Percentiles rank a stretch among this genome's conserved stretches.
Conservation (phyloP, 2,113 vertebrate genomes). For the Pelmatolapia mariae region DNA sequence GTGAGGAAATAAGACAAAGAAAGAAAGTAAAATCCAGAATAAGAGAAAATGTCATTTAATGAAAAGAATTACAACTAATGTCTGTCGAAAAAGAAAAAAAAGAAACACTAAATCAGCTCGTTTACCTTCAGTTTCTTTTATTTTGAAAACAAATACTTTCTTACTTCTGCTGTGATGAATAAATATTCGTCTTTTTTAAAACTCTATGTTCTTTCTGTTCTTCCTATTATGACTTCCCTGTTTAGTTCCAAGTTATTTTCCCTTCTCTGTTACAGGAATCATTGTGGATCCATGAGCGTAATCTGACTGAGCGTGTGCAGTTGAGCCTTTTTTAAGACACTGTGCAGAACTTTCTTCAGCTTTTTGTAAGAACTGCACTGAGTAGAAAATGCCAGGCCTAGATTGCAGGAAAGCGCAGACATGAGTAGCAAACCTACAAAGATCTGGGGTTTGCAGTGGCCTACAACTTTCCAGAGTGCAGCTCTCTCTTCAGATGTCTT, state of each 20-base stretch:
- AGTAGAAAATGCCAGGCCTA: not conserved
- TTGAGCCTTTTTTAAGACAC: fast-evolving
- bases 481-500: not conserved
- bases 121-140: fast-evolving
- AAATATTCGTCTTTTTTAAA: constrained; percentile 58
- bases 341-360: not conserved
- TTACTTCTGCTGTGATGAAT: constrained; percentile 26
- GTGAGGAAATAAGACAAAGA: not conserved
- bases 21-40: not conserved
- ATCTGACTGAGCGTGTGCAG: fast-evolving
- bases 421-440: constrained; percentile 12
- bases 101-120: fast-evolving
- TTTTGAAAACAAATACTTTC: not conserved
- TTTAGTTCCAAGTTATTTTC: not conserved
- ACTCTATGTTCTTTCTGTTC: fast-evolving
- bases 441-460: not conserved
- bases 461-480: constrained; percentile 13
- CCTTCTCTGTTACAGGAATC: not conserved
- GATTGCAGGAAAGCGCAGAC: not conserved
- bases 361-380: not conserved
- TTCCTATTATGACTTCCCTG: not conserved
- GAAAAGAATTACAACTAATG: fast-evolving
- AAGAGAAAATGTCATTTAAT: not conserved
- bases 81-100: not conserved
- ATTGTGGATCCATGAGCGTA: fast-evolving